phyloP scores from a whole-genome alignment of 2,888 invertebrate genomes.

The Leptinotarsa juncta region DNA sequence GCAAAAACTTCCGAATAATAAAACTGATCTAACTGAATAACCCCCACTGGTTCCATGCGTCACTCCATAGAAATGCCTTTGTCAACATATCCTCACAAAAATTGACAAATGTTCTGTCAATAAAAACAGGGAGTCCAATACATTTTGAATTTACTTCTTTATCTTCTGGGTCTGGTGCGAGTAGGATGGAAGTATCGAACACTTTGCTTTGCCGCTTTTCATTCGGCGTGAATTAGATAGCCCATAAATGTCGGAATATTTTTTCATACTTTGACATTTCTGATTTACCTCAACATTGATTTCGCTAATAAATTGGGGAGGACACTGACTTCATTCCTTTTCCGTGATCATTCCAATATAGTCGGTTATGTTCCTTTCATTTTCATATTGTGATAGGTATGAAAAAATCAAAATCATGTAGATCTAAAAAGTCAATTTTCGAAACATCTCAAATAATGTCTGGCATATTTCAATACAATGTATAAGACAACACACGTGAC shows the following conservation, averaged over 20 bases:
- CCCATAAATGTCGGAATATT: slow-evolving; percentile 61
- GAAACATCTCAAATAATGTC: no score
- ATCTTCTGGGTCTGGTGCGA: background rate
- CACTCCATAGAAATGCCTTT: slow-evolving; percentile 55
- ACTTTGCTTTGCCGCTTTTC: slow-evolving; percentile 37
- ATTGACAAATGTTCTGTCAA: slow-evolving; percentile 54
- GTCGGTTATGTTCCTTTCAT: no score
- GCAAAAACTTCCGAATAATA: slow-evolving; percentile 1
- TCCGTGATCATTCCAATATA: background rate
- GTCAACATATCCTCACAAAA: slow-evolving; percentile 55
- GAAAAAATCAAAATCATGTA: no score
- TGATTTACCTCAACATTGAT: slow-evolving; percentile 64
- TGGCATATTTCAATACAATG: no score
- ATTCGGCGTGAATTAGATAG: slow-evolving; percentile 61
- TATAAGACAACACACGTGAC: no score
- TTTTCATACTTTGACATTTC: slow-evolving; percentile 50
- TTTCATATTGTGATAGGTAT: no score
- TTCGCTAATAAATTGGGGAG: slow-evolving; percentile 63
- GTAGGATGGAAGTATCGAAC: slow-evolving; percentile 24
- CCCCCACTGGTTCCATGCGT: slow-evolving; percentile 24
- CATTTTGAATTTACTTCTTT: slow-evolving; percentile 12
- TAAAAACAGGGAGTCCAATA: slow-evolving; percentile 42
- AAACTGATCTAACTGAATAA: slow-evolving; percentile 1
- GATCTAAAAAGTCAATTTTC: no score
- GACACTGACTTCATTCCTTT: slow-evolving; percentile 58